phyloP scores from a whole-genome alignment of 2,888 invertebrate species.

The Suillia variegata region DNA sequence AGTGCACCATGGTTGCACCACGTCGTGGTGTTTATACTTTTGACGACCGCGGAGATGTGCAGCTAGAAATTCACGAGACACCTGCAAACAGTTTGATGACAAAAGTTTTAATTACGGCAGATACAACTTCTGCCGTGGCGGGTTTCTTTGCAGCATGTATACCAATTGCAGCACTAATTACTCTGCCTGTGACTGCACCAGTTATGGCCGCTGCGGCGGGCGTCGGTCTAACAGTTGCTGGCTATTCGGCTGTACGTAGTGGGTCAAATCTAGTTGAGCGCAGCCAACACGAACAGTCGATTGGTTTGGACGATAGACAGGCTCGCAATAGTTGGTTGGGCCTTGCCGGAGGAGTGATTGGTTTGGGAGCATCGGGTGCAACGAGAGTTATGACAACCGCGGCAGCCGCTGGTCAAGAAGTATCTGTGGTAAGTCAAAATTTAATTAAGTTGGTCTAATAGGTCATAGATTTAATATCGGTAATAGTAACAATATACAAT shows the following conservation, averaged over 20 bases:
- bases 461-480: too few species aligned
- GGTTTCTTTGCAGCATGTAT: slow-evolving; percentile 42
- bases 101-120: slow-evolving; percentile 31
- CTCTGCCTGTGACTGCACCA: slow-evolving; percentile 42
- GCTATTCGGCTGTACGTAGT: slow-evolving; percentile 45
- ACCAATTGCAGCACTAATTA: slow-evolving; percentile 33
- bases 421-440: slow-evolving; percentile 42
- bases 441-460: too few species aligned
- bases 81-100: slow-evolving; percentile 36
- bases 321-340: slow-evolving; percentile 51
- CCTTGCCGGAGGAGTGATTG: slow-evolving; percentile 40
- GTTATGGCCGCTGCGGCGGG: slow-evolving; percentile 36
- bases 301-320: slow-evolving; percentile 40
- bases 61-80: slow-evolving; percentile 41
- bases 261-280: slow-evolving; percentile 43
- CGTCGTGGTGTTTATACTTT: slow-evolving; percentile 55
- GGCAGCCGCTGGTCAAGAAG: slow-evolving; percentile 43
- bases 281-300: slow-evolving; percentile 49
- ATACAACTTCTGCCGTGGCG: slow-evolving; percentile 36
- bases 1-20: slow-evolving; percentile 62
- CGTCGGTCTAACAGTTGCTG: slow-evolving; percentile 39
- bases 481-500: neutral
- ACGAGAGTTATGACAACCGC: slow-evolving; percentile 40
- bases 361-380: slow-evolving; percentile 47
- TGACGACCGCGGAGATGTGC: slow-evolving; percentile 25